A percentile compares a stretch with the other conserved stretches of the same genome.
Evolutionary conservation across 2,797 vertebrate genomes (phyloP).

Genomic region (Leptoclinus maculatus): DNA sequence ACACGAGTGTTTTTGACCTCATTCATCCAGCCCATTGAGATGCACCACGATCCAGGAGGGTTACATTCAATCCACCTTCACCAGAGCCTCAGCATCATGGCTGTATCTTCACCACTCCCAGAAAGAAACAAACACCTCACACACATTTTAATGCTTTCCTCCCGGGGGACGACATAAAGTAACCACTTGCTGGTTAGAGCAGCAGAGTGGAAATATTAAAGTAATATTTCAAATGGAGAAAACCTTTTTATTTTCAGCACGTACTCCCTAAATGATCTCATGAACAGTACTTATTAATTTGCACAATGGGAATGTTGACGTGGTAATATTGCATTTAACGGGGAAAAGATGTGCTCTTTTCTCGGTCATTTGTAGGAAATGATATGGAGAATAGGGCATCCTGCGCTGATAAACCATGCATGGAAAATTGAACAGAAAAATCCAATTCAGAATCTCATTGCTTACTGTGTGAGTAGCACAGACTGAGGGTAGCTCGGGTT

Average conservation of each 20-base stretch:
- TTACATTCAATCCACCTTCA: conserved; percentile 20
- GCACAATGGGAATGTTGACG: conserved; percentile 19
- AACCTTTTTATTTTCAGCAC: conserved; percentile 55
- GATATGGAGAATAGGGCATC: conserved; percentile 17
- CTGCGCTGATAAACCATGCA: conserved; percentile 21
- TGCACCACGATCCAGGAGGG: conserved; percentile 10
- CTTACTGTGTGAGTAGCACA: conserved; percentile 11
- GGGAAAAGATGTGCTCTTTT: conserved; percentile 16
- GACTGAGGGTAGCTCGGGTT: neutral
- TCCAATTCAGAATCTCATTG: conserved; percentile 10
- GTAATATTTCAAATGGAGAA: conserved; percentile 57
- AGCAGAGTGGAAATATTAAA: conserved; percentile 62
- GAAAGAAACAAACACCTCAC: conserved; percentile 35
- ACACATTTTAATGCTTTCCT: conserved; percentile 39
- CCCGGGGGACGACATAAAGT: conserved; percentile 39
- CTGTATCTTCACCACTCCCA: neutral
- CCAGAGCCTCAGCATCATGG: neutral
- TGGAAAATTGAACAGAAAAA: conserved; percentile 14
- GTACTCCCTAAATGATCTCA: conserved; percentile 47
- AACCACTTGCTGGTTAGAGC: conserved; percentile 14
- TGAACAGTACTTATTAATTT: conserved; percentile 54
- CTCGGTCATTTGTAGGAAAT: conserved; percentile 42
- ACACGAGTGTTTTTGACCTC: conserved; percentile 31
- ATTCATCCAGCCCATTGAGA: conserved; percentile 34
- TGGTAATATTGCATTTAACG: conserved; percentile 34